Percentiles rank a stretch among this genome's conserved stretches.
phyloP scores from a whole-genome alignment of 2,113 vertebrate species.

The Trochalopteron elliotii region DNA sequence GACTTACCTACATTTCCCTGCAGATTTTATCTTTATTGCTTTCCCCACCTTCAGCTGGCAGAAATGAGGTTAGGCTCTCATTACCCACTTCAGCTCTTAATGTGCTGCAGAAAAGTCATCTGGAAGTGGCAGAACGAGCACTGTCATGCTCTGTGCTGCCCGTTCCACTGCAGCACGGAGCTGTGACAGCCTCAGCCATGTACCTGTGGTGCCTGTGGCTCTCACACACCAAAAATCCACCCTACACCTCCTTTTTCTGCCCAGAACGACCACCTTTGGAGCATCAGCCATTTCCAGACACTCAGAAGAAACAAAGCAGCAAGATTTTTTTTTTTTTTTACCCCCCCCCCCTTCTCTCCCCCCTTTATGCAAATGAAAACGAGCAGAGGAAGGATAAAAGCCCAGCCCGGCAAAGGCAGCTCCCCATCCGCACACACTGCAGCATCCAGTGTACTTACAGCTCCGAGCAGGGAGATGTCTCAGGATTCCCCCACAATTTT shows the following conservation, averaged over 20 bases:
- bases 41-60: neutral
- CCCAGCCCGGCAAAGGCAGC: neutral
- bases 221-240: constrained; percentile 15
- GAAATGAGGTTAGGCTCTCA: neutral
- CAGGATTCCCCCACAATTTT: constrained; percentile 31
- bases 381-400: neutral
- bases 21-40: neutral
- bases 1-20: neutral
- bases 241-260: neutral
- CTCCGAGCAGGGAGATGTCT: constrained; percentile 59
- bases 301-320: constrained; percentile 16
- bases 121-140: constrained; percentile 60
- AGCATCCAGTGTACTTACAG: constrained; percentile 69
- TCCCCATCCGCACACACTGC: constrained; percentile 51
- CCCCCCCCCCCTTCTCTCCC: constrained; percentile 7
- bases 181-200: neutral
- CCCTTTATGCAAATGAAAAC: constrained; percentile 45
- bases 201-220: constrained; percentile 43
- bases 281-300: constrained; percentile 12
- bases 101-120: neutral
- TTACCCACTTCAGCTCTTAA: neutral
- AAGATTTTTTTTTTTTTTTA: neutral
- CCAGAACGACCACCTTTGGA: neutral
- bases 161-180: constrained; percentile 48
- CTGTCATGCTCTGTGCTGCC: constrained; percentile 52